Base-by-base conservation (phyloP, 2,888 invertebrate species). In the Dioctria rufipes region DNA sequence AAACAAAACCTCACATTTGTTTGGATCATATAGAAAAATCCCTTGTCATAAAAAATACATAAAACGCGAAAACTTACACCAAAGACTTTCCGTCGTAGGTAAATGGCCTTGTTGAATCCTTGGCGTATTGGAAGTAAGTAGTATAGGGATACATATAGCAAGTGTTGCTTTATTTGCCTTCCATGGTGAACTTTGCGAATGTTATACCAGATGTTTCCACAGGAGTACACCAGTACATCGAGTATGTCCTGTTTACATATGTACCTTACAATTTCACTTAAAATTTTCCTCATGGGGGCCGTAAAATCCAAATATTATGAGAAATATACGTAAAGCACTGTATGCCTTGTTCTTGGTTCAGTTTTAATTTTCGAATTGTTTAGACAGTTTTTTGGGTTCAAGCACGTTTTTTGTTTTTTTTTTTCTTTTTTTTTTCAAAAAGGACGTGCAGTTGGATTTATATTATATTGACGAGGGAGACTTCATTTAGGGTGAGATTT, bases 281-380 rank as follows among this genome's bases (percentile, higher is more conserved):
- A 66, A 79, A 79, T 67, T 79, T 79, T 37, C 40, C 78, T 58
- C 67, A 39, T 43, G 78, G 67, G 78, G 58, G 42, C 58, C 58
- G 66, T 67, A 79, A 79, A 79, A 79, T 79, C 78, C 78, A 58
- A 67, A 79, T 79, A 79, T 79, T 79, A 79, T 79, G 78, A 79
- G 65, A 78, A 66, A 66, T 75, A 42, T 75, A 58, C 60, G 60
- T 58, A 60, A 25, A 25, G 73, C 43, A n/a, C 8, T 6, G 49
- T 40, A 37, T 60, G 60, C 60, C 75, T 60, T 42, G 43, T 60
- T 75, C 60, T 58, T 58, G 60, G 43, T 25, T 60, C 60, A 43
- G 60, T 75, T 75, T 75, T 75, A 75, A 75, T 75, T 75, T 75
- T 43, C 75, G 60, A 75, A 43, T n/a, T 75, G 60, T 60, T 75